phyloP scores from a whole-genome alignment of 2,888 invertebrate species.

The Allygus modestus region DNA sequence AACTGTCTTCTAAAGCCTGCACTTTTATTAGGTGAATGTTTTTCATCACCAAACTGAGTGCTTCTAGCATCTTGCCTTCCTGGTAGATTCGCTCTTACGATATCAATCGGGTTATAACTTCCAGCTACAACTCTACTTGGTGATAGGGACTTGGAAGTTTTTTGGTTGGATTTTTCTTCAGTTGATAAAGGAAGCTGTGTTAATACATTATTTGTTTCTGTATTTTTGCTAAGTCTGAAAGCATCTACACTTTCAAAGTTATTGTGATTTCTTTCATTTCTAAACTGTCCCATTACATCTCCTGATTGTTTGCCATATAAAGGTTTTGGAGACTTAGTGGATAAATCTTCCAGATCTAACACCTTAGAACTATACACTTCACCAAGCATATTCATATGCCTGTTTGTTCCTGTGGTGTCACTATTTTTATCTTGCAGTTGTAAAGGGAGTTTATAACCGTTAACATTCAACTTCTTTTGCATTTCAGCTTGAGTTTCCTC shows the following conservation, averaged over 20 bases:
- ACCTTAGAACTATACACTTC: background rate
- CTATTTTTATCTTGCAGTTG: background rate
- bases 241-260: background rate
- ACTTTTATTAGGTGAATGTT: background rate
- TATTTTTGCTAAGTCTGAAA: background rate
- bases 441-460: slow-evolving; percentile 65
- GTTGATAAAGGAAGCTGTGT: background rate
- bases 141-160: background rate
- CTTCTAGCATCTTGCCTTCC: background rate
- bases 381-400: background rate
- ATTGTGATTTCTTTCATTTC: background rate
- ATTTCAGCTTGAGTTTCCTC: slow-evolving; percentile 74
- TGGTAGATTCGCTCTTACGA: slow-evolving; percentile 26
- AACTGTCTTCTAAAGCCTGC: slow-evolving; percentile 31
- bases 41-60: background rate
- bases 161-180: background rate
- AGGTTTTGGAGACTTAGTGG: slow-evolving; percentile 5
- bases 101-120: slow-evolving; percentile 18
- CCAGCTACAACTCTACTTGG: background rate
- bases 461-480: slow-evolving; percentile 70
- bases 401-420: background rate
- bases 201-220: background rate
- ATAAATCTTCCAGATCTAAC: slow-evolving; percentile 28
- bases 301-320: background rate
- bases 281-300: background rate